phyloP scores from a whole-genome alignment of 2,797 vertebrate genomes.

The Betta splendens region DNA sequence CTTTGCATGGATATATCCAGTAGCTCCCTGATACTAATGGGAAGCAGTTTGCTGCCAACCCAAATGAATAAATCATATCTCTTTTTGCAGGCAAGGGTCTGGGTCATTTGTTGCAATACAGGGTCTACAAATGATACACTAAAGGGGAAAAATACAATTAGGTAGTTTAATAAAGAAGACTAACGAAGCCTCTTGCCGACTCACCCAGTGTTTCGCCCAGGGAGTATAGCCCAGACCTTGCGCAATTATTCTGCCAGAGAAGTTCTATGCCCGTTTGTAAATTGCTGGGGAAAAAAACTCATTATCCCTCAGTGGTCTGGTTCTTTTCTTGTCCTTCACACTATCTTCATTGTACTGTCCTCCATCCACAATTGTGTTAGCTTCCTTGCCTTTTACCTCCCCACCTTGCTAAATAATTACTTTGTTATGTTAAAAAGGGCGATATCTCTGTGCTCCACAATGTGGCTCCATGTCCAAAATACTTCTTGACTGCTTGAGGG shows the following conservation, averaged over 20 bases:
- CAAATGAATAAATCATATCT: conserved; percentile 77
- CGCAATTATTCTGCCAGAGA: conserved; percentile 61
- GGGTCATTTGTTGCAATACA: conserved; percentile 76
- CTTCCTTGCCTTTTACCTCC: conserved; percentile 18
- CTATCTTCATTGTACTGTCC: conserved; percentile 27
- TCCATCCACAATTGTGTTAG: conserved; percentile 6
- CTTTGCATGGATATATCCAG: conserved; percentile 24
- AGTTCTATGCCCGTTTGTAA: conserved; percentile 42
- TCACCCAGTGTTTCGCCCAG: conserved; percentile 44
- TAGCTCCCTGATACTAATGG: conserved; percentile 52
- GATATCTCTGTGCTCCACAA: conserved; percentile 8
- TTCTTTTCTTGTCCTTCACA: conserved; percentile 43
- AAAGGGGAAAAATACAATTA: conserved; percentile 79
- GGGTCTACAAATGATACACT: conserved; percentile 75
- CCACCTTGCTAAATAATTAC: conserved; percentile 40
- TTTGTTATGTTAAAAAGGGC: conserved; percentile 30
- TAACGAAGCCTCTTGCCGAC: conserved; percentile 54
- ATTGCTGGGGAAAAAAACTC: conserved; percentile 52
- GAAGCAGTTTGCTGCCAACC: conserved; percentile 51
- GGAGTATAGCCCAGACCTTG: conserved; percentile 61
- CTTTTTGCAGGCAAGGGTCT: conserved; percentile 57
- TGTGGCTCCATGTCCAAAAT: conserved; percentile 19
- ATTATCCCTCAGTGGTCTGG: conserved; percentile 54
- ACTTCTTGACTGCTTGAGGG: conserved; percentile 17
- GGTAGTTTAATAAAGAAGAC: conserved; percentile 77